Base-by-base conservation (phyloP, 30 jellyfish, hydroid and myxozoan genomes). In the Sanderia malayensis region DNA sequence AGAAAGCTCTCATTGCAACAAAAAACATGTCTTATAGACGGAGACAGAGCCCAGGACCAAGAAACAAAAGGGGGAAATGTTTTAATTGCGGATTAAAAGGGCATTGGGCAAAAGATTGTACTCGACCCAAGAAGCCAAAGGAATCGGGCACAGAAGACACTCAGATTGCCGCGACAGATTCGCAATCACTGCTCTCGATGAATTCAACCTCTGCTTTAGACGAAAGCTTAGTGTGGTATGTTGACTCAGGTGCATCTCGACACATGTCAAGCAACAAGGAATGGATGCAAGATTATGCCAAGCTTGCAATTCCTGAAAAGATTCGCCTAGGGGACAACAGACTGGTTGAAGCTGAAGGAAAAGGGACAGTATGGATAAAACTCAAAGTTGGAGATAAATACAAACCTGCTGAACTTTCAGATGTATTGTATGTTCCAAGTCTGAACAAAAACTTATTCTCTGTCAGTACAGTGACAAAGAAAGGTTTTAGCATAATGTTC, bases 401-500 rank as follows among this genome's bases (percentile, higher is more conserved):
- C 21, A 57, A 57, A 19, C 8, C 8, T 4, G 68, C 22, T 4
- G 68, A 57, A 21, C n/a, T 6, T 4, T 6, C 22, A 19, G 68
- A 57, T 4, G 68, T 57, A 6, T 57, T 57, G 68, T 57, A 57
- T 57, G 27, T 57, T 4, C 68, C 31, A 24, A 24, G 22, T n/a
- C 27, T 57, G 31, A 21, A 8, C n/a, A 57, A 57, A 57, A 57
- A 57, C 31, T 21, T 57, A 8, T 57, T 57, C 22, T 57, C 68
- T 6, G 68, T 57, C 68, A 57, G 68, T 57, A 21, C 68, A 57
- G 68, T 57, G 21, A 57, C 68, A 4, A 57, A 57, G 31, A 57
- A 21, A 24, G 68, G 68, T 4, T 19, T 57, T 11, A 20, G 20
- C 31, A 57, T 57, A 21, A 6, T 21, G 11, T 57, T 57, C n/a